These are phyloP conservation scores for Corythornis leucogaster DNA, from an alignment of 2,797 vertebrate species.

Conservation along the genomic window DNA sequence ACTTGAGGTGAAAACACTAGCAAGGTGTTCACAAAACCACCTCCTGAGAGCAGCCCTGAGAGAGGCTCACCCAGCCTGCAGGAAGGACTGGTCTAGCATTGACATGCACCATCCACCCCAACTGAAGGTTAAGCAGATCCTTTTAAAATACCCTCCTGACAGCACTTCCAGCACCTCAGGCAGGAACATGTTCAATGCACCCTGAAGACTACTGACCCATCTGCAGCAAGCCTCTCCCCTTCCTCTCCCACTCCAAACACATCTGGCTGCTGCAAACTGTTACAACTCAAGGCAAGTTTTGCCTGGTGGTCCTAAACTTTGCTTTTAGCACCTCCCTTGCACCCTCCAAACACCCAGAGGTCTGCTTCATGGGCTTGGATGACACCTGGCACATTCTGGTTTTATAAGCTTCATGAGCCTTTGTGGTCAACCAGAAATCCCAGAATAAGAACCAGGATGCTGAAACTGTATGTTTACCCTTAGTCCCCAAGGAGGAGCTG, in stretches of 20 bases:
- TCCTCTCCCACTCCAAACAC: not conserved
- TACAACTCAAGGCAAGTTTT: not conserved
- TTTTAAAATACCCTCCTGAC: not conserved
- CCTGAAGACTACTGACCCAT: not conserved
- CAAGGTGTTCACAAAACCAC: not conserved
- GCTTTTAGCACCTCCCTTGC: not conserved
- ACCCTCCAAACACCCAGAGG: not conserved
- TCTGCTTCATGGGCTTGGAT: not conserved
- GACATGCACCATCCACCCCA: not conserved
- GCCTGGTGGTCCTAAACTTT: not conserved
- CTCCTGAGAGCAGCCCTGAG: not conserved
- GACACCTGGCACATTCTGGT: not conserved
- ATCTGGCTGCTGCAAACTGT: not conserved
- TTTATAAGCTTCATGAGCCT: not conserved
- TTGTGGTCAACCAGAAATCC: not conserved
- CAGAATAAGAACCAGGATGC: not conserved
- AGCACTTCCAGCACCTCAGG: not conserved
- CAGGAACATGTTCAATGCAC: not conserved
- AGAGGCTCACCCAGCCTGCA: not conserved
- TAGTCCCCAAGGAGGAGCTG: not conserved
- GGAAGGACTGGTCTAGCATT: not conserved
- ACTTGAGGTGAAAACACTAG: not conserved
- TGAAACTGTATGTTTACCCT: not conserved
- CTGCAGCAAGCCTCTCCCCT: rapidly evolving
- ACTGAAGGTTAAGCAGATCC: not conserved